Evolutionary conservation across 2,888 invertebrate species (phyloP).

Genomic region (Caenorhabditis drosophilae): DNA sequence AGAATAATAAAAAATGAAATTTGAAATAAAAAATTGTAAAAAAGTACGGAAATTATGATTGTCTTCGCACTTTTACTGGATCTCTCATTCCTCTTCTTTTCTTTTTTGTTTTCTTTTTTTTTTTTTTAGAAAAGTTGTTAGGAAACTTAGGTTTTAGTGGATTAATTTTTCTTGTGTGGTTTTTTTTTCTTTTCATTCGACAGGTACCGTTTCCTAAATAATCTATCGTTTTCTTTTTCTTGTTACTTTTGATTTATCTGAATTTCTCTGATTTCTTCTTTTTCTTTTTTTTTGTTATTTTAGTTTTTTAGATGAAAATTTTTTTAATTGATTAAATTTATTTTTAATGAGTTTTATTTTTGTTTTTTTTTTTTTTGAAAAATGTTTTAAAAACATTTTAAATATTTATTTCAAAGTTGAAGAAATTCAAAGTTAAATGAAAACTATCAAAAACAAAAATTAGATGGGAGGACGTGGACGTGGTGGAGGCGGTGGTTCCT

Average conservation of each 20-base stretch:
- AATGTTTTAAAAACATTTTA: constrained; percentile 1
- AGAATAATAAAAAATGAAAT: no score
- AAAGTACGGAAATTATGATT: constrained; percentile 11
- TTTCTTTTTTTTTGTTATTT: constrained; percentile 7
- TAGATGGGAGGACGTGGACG: constrained; percentile 41
- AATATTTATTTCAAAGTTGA: neutral
- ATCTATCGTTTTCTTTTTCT: neutral
- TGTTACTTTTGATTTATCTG: neutral
- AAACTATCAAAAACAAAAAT: no score
- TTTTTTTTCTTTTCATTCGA: constrained; percentile 2
- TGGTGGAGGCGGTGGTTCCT: constrained; percentile 39
- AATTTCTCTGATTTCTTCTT: neutral
- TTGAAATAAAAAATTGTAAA: no score
- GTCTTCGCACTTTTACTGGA: neutral
- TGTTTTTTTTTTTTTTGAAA: neutral
- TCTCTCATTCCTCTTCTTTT: constrained; percentile 3
- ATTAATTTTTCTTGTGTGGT: constrained; percentile 1
- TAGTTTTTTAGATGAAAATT: neutral
- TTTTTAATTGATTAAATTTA: neutral
- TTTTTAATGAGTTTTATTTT: neutral
- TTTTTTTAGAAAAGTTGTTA: constrained; percentile 5
- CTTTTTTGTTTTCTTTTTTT: neutral
- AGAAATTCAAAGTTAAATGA: neutral
- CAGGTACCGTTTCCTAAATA: neutral
- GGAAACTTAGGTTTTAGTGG: neutral